Evolutionary conservation across 2,113 vertebrate species (phyloP).

Genomic region (Rattus rattus): DNA sequence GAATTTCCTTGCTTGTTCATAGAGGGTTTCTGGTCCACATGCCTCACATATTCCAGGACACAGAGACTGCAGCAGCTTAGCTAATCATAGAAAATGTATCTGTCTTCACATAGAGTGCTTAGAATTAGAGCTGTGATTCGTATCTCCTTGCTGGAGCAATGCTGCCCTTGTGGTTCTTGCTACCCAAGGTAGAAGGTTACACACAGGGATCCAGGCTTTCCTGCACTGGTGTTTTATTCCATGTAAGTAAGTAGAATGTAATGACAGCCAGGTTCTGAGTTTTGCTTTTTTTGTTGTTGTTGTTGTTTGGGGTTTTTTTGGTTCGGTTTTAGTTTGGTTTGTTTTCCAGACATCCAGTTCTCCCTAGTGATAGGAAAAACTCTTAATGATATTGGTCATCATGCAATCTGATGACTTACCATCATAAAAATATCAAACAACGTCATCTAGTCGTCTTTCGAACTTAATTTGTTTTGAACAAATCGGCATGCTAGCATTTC

Average conservation of each 20-base stretch:
- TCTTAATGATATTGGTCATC: constrained; percentile 63
- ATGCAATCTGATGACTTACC: constrained; percentile 43
- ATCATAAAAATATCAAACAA: constrained; percentile 57
- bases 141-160: constrained; percentile 50
- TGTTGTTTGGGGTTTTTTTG: background rate
- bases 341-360: constrained; percentile 15
- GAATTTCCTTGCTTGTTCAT: constrained; percentile 41
- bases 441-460: constrained; percentile 63
- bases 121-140: constrained; percentile 54
- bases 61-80: constrained; percentile 17
- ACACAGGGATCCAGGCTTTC: constrained; percentile 76
- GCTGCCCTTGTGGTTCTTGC: constrained; percentile 26
- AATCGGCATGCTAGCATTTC: constrained; percentile 57
- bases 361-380: constrained; percentile 44
- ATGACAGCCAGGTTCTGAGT: background rate
- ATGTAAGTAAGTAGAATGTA: constrained; percentile 55
- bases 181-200: constrained; percentile 46
- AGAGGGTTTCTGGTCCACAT: constrained; percentile 24
- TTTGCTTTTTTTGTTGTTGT: background rate
- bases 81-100: constrained; percentile 31
- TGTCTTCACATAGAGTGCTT: constrained; percentile 52
- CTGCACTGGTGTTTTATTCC: constrained; percentile 54
- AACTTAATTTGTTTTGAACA: background rate
- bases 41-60: constrained; percentile 5
- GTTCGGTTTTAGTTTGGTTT: background rate